Evolutionary conservation across 2,797 vertebrate species (phyloP).

Genomic region (Halcyon chelicuti): DNA sequence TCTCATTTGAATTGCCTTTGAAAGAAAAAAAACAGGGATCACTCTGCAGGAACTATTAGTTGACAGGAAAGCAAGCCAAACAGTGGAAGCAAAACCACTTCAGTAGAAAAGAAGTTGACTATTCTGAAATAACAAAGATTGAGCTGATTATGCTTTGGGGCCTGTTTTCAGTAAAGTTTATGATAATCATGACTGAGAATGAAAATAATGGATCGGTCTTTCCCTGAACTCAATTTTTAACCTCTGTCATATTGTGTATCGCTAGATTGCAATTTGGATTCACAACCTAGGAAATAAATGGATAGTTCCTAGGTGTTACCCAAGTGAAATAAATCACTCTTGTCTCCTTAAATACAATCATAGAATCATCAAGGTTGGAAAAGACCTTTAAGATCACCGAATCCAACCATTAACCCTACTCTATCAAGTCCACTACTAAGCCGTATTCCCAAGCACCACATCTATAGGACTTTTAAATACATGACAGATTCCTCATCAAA

Average conservation of each 20-base stretch:
- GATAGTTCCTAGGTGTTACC: neutral
- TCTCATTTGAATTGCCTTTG: neutral
- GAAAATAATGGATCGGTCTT: neutral
- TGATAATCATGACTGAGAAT: neutral
- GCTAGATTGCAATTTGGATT: neutral
- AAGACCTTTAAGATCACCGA: too few relatives aligned
- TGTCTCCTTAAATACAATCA: neutral
- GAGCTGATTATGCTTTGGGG: neutral
- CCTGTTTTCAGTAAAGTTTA: neutral
- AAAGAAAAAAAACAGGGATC: neutral
- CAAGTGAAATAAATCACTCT: neutral
- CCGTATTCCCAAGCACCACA: too few relatives aligned
- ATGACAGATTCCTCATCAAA: fast-evolving
- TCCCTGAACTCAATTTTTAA: neutral
- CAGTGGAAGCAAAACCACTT: neutral
- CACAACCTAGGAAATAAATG: neutral
- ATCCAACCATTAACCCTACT: too few relatives aligned
- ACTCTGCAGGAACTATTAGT: neutral
- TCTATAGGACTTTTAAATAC: too few relatives aligned
- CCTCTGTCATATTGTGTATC: neutral
- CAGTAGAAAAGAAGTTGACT: neutral
- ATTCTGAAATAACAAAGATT: neutral
- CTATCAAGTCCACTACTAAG: too few relatives aligned
- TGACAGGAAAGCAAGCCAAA: neutral
- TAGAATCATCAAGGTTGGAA: too few relatives aligned